Evolutionary conservation across 2,797 vertebrate species (phyloP), one percentile per base, ranked within the genome.

Genomic region (Galago senegalensis): DNA sequence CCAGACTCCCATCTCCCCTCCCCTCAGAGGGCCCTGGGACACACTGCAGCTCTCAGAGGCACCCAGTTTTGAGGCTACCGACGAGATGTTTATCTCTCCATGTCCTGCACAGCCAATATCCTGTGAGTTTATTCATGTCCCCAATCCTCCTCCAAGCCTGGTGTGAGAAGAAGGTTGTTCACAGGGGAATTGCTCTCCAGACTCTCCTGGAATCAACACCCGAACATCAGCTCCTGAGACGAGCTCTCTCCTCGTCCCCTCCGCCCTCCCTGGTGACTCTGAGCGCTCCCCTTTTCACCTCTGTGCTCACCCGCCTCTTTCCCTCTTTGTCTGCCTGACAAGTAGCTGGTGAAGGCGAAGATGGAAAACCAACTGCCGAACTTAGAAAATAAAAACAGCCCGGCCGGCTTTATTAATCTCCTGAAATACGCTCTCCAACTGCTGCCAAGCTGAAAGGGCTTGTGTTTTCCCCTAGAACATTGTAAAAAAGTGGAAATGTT

Each of bases 401-500:
- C 1, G 12, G 43, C 34, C 4, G 6, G 60, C 91, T 95, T 97
- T 89, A 91, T 97, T 94, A 95, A 95, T 77, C 94, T 85, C 94
- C 91, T 79, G 89, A 94, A 96, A 97, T 93, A 79, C 0, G 53
- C 86, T 87, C 84, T 60, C 79, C 84, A 34, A 3, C 79, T 56
- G 87, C 87, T 65, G 17, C 92, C 27, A 63, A 87, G 93, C 83
- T 23, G 5, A 73, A 91, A 95, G 89, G 89, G 89, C 73, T 93
- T 49, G 6, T 86, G 93, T 85, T 94, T 83, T 40, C 87, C 92
- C 83, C 87, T 23, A 31, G 60, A 97, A 97, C 80, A 25, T 61
- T 2, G 6, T 92, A 40, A 82, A 87, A 90, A 91, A 90, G 93
- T 40, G 69, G 60, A 94, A 94, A 96, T 93, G 94, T 96, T 97